Percentiles rank a stretch among this genome's conserved stretches.
These are phyloP conservation scores for Monopterus albus DNA, from an alignment of 2,113 vertebrate species.

Conservation along the genomic window DNA sequence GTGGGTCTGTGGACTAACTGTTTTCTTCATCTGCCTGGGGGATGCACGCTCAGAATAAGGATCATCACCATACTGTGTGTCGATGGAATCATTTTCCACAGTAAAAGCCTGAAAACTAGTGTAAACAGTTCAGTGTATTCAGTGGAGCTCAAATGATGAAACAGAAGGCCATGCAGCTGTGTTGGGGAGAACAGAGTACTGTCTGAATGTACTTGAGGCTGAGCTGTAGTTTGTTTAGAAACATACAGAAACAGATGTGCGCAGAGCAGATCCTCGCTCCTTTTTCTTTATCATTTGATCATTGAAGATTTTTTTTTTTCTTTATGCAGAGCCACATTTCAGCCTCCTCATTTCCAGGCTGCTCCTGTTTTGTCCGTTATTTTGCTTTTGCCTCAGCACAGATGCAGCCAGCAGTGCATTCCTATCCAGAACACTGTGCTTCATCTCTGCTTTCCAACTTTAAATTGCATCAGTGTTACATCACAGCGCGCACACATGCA, in stretches of 20 bases:
- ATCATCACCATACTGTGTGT: not conserved
- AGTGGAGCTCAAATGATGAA: constrained; percentile 27
- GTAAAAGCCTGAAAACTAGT: constrained; percentile 2
- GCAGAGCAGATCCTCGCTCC: constrained; percentile 6
- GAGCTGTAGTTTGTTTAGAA: constrained; percentile 33
- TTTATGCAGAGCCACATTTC: constrained; percentile 47
- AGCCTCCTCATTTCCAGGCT: constrained; percentile 45
- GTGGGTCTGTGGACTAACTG: not conserved
- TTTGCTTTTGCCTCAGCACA: constrained; percentile 36
- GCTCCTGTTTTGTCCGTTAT: constrained; percentile 38
- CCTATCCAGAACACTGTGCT: constrained; percentile 78
- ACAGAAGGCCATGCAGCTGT: constrained; percentile 23
- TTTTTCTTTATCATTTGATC: not conserved
- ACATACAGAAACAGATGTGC: constrained; percentile 37
- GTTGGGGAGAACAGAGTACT: constrained; percentile 32
- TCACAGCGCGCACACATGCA: constrained; percentile 49
- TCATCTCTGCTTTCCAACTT: constrained; percentile 73
- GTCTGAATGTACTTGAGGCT: constrained; percentile 34
- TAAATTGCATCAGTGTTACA: constrained; percentile 78
- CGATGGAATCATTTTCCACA: not conserved
- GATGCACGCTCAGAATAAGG: not conserved
- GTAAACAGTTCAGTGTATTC: constrained; percentile 31
- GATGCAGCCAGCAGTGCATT: constrained; percentile 73
- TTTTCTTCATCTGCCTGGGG: not conserved
- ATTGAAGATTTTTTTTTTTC: constrained; percentile 28